Evolutionary conservation across 1,140 invertebrate genomes (phyloP), one percentile per base, ranked within the genome.

Genomic region (Plutomurus gul): DNA sequence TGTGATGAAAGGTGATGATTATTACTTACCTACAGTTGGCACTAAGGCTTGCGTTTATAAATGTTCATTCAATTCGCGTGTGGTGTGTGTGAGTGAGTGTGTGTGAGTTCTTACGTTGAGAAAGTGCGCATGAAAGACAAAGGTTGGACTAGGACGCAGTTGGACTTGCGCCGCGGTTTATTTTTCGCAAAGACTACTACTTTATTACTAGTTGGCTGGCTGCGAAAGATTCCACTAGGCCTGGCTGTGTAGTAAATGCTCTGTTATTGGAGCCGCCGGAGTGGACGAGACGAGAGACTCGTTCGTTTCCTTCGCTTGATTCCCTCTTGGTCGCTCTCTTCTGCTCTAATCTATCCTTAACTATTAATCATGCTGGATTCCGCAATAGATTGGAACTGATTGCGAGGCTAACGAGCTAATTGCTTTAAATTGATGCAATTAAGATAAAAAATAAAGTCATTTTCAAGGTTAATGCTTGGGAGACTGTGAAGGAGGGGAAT

Each of bases 371-470:
- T 65, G 56, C 27, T n/a, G 56, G 56, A 65, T 65, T 65, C 56
- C 56, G 56, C 56, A 65, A 65, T 65, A 65, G 56, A 65, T 65
- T 65, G 56, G 56, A 65, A 65, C 56, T 65, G 56, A 65, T 65
- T 25, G 56, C 56, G 56, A 65, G 56, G 56, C 56, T 65, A 65
- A 65, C 56, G 56, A 65, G 56, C 25, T 65, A 65, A 65, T 65
- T 65, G 56, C 56, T 65, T 65, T 30, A 65, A 65, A 65, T 65
- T 65, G 56, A 65, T 65, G 56, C 56, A 65, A 65, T 65, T 65
- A 65, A 65, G 56, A 65, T 65, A 65, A 65, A 65, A 65, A 65
- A 65, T 65, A 30, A 65, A 65, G 56, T 65, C 56, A 65, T 65
- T 65, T 65, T 33, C 56, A 65, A 65, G 56, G 56, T 65, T 65